phyloP scores from a whole-genome alignment of 2,113 vertebrate genomes.

The Urocolius indicus region DNA sequence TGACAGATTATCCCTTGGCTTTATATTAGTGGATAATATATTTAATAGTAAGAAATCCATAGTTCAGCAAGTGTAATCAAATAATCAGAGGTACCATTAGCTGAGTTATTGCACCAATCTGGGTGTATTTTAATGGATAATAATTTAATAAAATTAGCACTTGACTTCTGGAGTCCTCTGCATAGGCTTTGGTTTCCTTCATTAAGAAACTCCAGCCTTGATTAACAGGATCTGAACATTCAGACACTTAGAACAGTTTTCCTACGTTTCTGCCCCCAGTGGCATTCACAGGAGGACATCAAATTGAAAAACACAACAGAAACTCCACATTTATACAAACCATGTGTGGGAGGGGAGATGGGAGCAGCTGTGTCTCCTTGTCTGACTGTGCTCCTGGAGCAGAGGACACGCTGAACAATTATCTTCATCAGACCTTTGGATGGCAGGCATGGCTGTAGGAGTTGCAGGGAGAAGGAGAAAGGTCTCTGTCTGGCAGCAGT shows the following conservation, averaged over 20 bases:
- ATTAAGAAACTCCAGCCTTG: background rate
- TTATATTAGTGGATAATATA: background rate
- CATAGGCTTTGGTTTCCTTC: background rate
- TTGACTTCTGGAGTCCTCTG: background rate
- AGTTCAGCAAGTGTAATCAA: conserved; percentile 27
- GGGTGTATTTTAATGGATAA: conserved; percentile 7
- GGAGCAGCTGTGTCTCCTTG: background rate
- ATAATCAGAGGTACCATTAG: conserved; percentile 35
- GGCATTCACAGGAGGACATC: background rate
- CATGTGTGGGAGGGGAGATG: background rate
- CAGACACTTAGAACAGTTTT: background rate
- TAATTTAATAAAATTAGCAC: conserved; percentile 12
- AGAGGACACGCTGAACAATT: background rate
- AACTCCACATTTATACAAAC: background rate
- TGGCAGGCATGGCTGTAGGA: accelerated
- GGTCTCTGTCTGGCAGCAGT: background rate
- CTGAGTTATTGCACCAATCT: background rate
- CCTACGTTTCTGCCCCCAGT: background rate
- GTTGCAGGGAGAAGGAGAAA: background rate
- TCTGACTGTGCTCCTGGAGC: background rate
- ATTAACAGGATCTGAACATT: conserved; percentile 2
- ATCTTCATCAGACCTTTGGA: background rate
- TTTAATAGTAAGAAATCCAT: background rate
- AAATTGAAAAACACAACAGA: background rate
- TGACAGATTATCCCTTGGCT: background rate